Conservation (phyloP, 2,113 vertebrate species). For the Odocoileus virginianus region DNA sequence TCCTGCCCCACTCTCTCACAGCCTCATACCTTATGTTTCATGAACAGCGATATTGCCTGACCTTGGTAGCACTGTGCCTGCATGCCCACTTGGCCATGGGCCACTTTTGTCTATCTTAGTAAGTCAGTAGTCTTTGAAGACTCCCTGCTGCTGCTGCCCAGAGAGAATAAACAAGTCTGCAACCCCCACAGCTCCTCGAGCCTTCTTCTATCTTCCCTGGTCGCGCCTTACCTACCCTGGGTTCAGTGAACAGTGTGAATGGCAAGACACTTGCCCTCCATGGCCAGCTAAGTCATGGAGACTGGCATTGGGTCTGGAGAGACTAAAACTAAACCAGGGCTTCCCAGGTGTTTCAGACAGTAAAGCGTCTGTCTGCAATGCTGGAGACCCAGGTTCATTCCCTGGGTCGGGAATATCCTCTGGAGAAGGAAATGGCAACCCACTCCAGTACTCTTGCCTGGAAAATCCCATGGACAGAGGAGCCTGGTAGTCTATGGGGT, state of each 20-base stretch:
- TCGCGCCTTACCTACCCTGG: neutral
- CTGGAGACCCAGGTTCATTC: too few relatives aligned
- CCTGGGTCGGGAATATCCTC: too few relatives aligned
- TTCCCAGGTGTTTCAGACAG: too few relatives aligned
- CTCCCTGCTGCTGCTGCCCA: neutral
- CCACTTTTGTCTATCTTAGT: neutral
- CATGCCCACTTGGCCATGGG: neutral
- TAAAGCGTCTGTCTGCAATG: too few relatives aligned
- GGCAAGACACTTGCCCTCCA: neutral
- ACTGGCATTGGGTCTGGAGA: neutral
- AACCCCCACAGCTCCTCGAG: neutral
- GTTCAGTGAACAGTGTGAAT: neutral
- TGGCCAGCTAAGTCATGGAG: constrained; percentile 39
- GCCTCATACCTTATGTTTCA: neutral
- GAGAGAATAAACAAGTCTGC: neutral
- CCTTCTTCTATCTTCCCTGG: neutral
- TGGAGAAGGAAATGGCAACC: too few relatives aligned
- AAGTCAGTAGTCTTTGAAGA: neutral
- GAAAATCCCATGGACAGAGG: too few relatives aligned
- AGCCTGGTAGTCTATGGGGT: too few relatives aligned
- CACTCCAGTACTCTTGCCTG: too few relatives aligned
- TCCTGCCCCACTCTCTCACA: neutral
- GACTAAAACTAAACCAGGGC: neutral
- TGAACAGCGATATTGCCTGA: neutral
- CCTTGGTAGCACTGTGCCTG: neutral